Evolutionary conservation across 2,113 vertebrate species (phyloP), one percentile per base, ranked within the genome.

Genomic region (Progne subis): DNA sequence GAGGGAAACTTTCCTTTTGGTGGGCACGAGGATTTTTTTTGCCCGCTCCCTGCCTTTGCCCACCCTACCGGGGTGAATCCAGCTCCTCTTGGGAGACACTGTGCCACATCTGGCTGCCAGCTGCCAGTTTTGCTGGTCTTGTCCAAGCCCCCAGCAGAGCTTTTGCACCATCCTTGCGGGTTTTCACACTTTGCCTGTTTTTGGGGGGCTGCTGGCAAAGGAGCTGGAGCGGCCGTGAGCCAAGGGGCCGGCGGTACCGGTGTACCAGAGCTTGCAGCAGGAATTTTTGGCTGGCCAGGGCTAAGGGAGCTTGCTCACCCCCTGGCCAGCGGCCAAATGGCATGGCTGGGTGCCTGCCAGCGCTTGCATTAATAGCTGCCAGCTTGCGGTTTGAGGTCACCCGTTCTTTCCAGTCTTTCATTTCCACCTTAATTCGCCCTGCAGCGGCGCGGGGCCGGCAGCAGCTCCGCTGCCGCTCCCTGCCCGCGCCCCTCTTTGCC

Each of bases 391-490:
- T 86, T 95, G 95, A 85, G 89, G 93, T 92, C 91, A 92, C 89
- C 29, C 79, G 71, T 91, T 92, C 93, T 96, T 95, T 95, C 91
- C 86, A 86, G 76, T 86, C 72, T 37, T 93, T 94, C 87, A 87
- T 93, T 95, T 72, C 92, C 52, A 64, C 46, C 84, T 94, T 26
- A 64, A 31, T 86, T 72, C 49, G 14, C 20, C 53, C 61, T 24
- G 28, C 17, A 49, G 37, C 1, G 16, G 32, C 76, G 7, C 8
- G 1, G 19, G 52, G 53, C 53, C 15, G 53, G 71, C 47, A 52
- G 63, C 72, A 19, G 80, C 59, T 21, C 53, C 5, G 0, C 10
- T 25, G 9, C 29, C 44, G 32, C 71, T 85, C 70, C 60, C 75
- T 9, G 50, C 69, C 85, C 3, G 53, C 16, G 0, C 76, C 59